Conservation (phyloP, 1,140 invertebrate species). For the Anastatus disparis region DNA sequence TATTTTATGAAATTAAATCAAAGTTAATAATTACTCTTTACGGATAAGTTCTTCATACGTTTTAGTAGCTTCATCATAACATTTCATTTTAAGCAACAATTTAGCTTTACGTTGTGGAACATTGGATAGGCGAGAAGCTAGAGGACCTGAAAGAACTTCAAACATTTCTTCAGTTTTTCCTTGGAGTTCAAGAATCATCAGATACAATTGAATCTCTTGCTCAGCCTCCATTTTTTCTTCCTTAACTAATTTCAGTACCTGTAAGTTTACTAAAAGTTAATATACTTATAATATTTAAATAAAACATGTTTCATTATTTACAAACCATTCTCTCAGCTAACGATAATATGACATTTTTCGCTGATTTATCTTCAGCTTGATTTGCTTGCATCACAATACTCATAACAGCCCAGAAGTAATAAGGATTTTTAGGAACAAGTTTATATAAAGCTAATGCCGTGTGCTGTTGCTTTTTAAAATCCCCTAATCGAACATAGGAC, state of each 20-base stretch:
- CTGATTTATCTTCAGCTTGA: slow-evolving; percentile 59
- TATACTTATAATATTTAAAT: slow-evolving; percentile 7
- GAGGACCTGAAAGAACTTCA: slow-evolving; percentile 79
- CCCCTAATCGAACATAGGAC: slow-evolving; percentile 89
- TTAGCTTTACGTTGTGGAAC: slow-evolving; percentile 77
- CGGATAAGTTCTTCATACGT: slow-evolving; percentile 76
- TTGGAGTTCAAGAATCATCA: slow-evolving; percentile 89
- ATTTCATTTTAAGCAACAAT: slow-evolving; percentile 77
- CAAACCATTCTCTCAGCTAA: slow-evolving; percentile 86
- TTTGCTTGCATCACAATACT: slow-evolving; percentile 91
- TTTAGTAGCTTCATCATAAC: slow-evolving; percentile 78
- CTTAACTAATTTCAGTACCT: slow-evolving; percentile 87
- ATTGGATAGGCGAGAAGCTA: slow-evolving; percentile 72
- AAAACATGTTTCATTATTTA: slow-evolving; percentile 25
- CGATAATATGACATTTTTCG: slow-evolving; percentile 70
- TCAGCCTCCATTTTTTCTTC: slow-evolving; percentile 93
- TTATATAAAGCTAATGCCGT: slow-evolving; percentile 91
- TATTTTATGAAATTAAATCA: not conserved
- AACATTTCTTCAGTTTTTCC: slow-evolving; percentile 85
- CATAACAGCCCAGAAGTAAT: slow-evolving; percentile 98
- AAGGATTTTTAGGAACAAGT: slow-evolving; percentile 91
- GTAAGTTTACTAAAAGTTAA: slow-evolving; percentile 51
- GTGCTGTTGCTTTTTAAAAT: slow-evolving; percentile 92
- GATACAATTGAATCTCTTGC: slow-evolving; percentile 90
- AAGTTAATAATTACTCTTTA: slow-evolving; percentile 71